Percentiles rank a stretch among this genome's conserved stretches.
Conservation (phyloP, 92 coral and sea anemone genomes). For the Epizoanthus scotinus region DNA sequence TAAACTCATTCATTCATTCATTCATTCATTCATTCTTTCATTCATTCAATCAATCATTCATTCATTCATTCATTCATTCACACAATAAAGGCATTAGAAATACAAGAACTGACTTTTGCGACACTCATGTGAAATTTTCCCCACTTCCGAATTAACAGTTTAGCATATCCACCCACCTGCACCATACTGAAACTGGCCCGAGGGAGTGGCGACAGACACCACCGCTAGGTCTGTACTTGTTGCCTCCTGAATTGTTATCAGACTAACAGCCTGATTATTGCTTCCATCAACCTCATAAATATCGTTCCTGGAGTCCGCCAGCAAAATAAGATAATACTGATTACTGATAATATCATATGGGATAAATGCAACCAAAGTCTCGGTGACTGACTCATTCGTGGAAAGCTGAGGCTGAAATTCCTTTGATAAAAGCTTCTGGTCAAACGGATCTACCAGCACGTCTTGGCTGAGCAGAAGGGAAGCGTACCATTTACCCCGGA, state of each 20-base stretch:
- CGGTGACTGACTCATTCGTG: conserved; percentile 41
- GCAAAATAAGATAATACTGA: conserved; percentile 65
- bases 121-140: no score
- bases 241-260: conserved; percentile 55
- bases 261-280: conserved; percentile 60
- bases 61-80: no score
- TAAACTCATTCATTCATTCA: no score
- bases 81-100: no score
- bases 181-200: conserved; percentile 48
- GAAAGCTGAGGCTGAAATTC: conserved; percentile 34
- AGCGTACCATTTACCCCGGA: conserved; percentile 55
- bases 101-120: no score
- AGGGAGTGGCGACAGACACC: conserved; percentile 55
- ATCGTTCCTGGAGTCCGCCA: conserved; percentile 62
- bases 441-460: conserved; percentile 73
- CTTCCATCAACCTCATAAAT: conserved; percentile 63
- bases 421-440: conserved; percentile 49
- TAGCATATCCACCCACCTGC: conserved; percentile 43
- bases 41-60: no score
- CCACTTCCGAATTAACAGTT: neutral
- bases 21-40: no score
- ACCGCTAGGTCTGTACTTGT: conserved; percentile 71
- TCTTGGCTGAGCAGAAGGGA: conserved; percentile 76
- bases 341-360: conserved; percentile 72
- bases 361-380: conserved; percentile 55